These are phyloP conservation scores for Arrhopalites spinosus DNA, from an alignment of 2,888 invertebrate genomes.

Conservation along the genomic window DNA sequence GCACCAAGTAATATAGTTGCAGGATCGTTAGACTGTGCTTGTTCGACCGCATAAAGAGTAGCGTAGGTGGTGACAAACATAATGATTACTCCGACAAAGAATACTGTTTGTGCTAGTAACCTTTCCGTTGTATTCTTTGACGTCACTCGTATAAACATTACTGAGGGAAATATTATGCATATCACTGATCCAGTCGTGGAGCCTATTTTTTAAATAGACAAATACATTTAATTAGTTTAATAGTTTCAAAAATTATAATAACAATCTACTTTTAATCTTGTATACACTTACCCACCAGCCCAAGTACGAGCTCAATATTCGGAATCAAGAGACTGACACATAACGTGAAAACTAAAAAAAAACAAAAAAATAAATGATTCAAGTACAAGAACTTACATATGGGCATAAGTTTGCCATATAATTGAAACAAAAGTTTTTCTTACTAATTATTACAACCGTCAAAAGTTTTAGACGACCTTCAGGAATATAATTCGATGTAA, in stretches of 20 bases:
- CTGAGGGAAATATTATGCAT: slow-evolving; percentile 89
- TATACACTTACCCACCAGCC: slow-evolving; percentile 88
- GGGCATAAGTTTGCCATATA: too few species aligned
- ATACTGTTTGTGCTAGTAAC: slow-evolving; percentile 75
- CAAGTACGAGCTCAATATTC: slow-evolving; percentile 91
- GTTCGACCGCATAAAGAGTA: slow-evolving; percentile 77
- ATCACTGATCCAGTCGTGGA: slow-evolving; percentile 94
- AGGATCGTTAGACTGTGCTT: slow-evolving; percentile 61
- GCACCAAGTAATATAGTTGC: not conserved
- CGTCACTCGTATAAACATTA: slow-evolving; percentile 83
- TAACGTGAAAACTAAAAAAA: slow-evolving; percentile 65
- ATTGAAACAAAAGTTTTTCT: too few species aligned
- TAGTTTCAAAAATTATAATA: too few species aligned
- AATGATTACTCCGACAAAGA: slow-evolving; percentile 81
- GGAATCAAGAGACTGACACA: slow-evolving; percentile 84
- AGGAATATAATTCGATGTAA: slow-evolving; percentile 71
- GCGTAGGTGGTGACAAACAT: slow-evolving; percentile 90
- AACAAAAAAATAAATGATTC: too few species aligned
- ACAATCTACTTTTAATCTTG: too few species aligned
- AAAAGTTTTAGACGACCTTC: slow-evolving; percentile 80
- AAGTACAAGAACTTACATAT: too few species aligned
- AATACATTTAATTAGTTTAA: too few species aligned
- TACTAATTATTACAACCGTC: slow-evolving; percentile 75
- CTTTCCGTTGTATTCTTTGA: slow-evolving; percentile 83
- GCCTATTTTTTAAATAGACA: too few species aligned